Conservation (phyloP, 2,797 vertebrate genomes). For the Amblyopsis hoosieri region DNA sequence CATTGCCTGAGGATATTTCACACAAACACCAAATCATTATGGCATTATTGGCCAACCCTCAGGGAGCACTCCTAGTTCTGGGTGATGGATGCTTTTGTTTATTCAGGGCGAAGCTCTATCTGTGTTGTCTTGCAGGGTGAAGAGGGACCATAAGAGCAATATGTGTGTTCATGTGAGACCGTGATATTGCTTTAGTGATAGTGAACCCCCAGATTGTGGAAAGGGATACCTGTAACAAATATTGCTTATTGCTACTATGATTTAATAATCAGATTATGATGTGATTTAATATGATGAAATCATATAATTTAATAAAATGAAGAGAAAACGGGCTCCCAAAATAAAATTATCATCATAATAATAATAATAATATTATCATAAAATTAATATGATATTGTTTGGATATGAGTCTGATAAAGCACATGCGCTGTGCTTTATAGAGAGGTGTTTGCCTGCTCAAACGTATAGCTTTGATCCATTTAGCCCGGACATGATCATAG, state of each 20-base stretch:
- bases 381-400: too few species aligned
- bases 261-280: too few species aligned
- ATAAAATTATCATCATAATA: too few species aligned
- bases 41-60: slow-evolving; percentile 41
- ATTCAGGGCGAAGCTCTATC: slow-evolving; percentile 17
- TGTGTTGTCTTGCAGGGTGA: slow-evolving; percentile 12
- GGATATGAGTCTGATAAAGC: too few species aligned
- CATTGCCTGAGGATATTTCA: slow-evolving; percentile 27
- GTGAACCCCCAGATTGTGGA: slow-evolving; percentile 36
- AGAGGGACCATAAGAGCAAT: neutral
- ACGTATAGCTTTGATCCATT: neutral
- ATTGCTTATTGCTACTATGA: slow-evolving; percentile 5
- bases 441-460: slow-evolving; percentile 22
- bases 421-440: slow-evolving; percentile 10
- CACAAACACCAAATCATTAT: slow-evolving; percentile 53
- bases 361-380: too few species aligned
- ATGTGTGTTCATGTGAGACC: neutral
- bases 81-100: slow-evolving; percentile 42
- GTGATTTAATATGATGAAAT: too few species aligned
- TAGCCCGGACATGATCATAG: slow-evolving; percentile 40
- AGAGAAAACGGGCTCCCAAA: too few species aligned
- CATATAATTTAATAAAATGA: too few species aligned
- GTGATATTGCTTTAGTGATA: slow-evolving; percentile 4
- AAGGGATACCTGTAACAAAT: slow-evolving; percentile 36
- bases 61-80: neutral